Evolutionary conservation across 2,888 invertebrate species (phyloP), one percentile per base, ranked within the genome.

Genomic region (Nemapogon koenigi): DNA sequence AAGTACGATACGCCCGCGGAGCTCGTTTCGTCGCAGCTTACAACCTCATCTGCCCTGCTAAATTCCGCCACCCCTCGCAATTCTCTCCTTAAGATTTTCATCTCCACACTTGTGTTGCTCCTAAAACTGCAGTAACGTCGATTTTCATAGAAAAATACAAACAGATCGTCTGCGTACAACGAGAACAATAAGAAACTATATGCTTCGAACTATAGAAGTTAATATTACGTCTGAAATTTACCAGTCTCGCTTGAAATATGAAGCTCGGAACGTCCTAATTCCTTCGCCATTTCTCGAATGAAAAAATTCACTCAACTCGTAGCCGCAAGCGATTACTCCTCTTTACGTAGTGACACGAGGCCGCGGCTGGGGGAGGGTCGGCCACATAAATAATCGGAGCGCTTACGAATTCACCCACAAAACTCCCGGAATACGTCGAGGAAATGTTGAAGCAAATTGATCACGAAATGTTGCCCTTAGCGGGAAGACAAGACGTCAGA

Each of bases 341-440:
- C 59, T 59, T 62, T 63, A 61, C 53, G 56, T 48, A 63, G 67
- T 65, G 64, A 67, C 67, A 62, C 55, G 57, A 54, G 49, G 54
- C 41, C 55, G 54, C 53, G 48, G 52, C 54, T 47, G 52, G 51
- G 57, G 52, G 51, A 51, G 50, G 51, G 54, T 17, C 55, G 57
- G 57, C 59, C 62, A 64, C 63, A 68, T 72, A 70, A 73, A 75
- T 73, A 73, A 73, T 66, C 64, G 62, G 62, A 52, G 57, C 59
- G 64, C 67, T 70, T 65, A 69, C 63, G 57, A 64, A 65, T 62
- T 62, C 63, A 57, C 51, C 60, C 60, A 52, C 51, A 48, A 48
- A 50, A 48, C 53, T 46, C 49, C 49, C 50, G 47, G 51, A 52
- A 56, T 38, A 57, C 63, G 63, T 61, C 59, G 57, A 59, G 56